Evolutionary conservation across 2,113 vertebrate species (phyloP).

Genomic region (Lophius piscatorius): DNA sequence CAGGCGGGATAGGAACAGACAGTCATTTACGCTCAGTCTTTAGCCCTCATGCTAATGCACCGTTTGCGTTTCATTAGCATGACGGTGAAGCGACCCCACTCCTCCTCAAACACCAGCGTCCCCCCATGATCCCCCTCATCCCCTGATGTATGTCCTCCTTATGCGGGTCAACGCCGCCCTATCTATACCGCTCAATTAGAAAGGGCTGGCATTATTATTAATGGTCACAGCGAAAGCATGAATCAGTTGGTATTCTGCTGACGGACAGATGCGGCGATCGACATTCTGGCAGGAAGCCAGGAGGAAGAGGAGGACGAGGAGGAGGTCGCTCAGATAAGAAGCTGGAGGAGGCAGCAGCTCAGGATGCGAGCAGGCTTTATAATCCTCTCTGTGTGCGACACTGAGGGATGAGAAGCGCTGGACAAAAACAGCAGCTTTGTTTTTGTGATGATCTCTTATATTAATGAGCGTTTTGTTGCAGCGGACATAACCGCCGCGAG

Average conservation of each 20-base stretch:
- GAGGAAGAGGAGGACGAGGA: constrained; percentile 27
- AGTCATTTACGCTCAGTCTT: constrained; percentile 26
- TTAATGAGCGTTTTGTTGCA: constrained; percentile 42
- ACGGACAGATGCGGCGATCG: constrained; percentile 57
- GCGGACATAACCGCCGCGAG: too few relatives aligned
- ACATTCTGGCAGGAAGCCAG: constrained; percentile 43
- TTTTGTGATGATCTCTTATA: constrained; percentile 3
- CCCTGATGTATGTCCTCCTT: constrained; percentile 20
- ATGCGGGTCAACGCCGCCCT: constrained; percentile 13
- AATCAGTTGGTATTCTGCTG: constrained; percentile 69
- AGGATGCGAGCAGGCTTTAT: not conserved
- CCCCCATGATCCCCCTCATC: not conserved
- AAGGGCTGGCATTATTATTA: constrained; percentile 63
- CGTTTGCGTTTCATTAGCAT: too few relatives aligned
- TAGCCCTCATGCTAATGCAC: constrained; percentile 35
- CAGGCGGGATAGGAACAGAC: constrained; percentile 8
- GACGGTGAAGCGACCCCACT: too few relatives aligned
- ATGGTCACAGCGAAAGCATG: constrained; percentile 61
- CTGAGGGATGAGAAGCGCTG: constrained; percentile 23
- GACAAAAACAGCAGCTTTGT: constrained; percentile 4
- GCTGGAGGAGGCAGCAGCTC: not conserved
- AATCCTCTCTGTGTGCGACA: constrained; percentile 14
- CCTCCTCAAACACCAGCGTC: constrained; percentile 4
- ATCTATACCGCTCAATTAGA: constrained; percentile 58
- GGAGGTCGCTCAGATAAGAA: constrained; percentile 31